Conservation (phyloP, 1,140 invertebrate genomes). For the Chlorops oryzae region DNA sequence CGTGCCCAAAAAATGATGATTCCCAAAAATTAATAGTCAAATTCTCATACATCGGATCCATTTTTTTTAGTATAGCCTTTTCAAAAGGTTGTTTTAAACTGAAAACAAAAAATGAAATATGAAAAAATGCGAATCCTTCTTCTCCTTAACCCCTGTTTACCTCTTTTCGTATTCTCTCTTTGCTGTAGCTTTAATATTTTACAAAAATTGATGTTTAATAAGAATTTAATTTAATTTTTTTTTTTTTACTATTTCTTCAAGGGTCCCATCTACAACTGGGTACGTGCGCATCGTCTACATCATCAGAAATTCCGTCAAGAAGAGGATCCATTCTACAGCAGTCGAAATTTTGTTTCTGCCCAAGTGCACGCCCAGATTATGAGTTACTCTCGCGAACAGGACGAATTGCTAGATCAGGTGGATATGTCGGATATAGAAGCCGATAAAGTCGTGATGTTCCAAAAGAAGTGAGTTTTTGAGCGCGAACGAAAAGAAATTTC, state of each 20-base stretch:
- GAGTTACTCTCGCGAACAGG: constrained; percentile 65
- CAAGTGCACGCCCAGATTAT: constrained; percentile 68
- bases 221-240: neutral
- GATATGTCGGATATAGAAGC: constrained; percentile 78
- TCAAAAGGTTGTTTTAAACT: too few relatives aligned
- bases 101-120: neutral
- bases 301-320: constrained; percentile 84
- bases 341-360: constrained; percentile 77
- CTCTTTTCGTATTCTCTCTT: too few relatives aligned
- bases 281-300: constrained; percentile 78
- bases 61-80: too few relatives aligned
- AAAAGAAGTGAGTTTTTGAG: constrained; percentile 58
- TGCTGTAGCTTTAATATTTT: neutral
- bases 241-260: constrained; percentile 29
- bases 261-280: constrained; percentile 73
- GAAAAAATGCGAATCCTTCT: neutral
- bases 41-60: too few relatives aligned
- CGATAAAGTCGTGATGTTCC: constrained; percentile 81
- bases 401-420: constrained; percentile 62
- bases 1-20: too few relatives aligned
- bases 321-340: constrained; percentile 83
- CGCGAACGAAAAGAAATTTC: constrained; percentile 2
- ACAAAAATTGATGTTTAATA: neutral
- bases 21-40: too few relatives aligned
- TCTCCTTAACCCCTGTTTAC: neutral